Percentiles rank a stretch among this genome's conserved stretches.
phyloP scores from a whole-genome alignment of 2,113 vertebrate genomes.

The Corythornis madagascariensis region DNA sequence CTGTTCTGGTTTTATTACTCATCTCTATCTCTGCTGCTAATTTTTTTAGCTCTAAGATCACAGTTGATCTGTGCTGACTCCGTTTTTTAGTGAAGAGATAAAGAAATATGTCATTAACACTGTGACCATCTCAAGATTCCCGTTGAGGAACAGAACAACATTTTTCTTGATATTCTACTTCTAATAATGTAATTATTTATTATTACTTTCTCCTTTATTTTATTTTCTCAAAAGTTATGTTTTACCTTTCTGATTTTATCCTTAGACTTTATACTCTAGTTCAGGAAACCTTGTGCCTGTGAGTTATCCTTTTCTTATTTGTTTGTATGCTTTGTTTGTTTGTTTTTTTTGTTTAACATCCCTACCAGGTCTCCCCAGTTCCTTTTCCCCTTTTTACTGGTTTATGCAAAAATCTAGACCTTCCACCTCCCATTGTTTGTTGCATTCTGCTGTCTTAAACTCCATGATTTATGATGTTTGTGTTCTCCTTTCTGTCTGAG shows the following conservation, averaged over 20 bases:
- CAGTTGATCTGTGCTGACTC: background rate
- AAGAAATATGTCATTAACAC: background rate
- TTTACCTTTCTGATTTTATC: background rate
- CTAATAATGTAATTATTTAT: background rate
- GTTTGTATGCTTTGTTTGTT: background rate
- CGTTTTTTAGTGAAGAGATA: background rate
- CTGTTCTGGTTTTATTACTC: background rate
- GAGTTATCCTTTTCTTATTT: background rate
- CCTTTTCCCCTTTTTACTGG: background rate
- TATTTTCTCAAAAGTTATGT: background rate
- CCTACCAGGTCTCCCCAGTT: background rate
- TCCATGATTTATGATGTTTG: background rate
- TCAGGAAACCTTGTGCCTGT: background rate
- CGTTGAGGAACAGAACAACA: background rate
- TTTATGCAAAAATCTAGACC: background rate
- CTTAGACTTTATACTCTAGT: background rate
- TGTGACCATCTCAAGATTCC: background rate
- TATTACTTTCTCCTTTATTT: background rate
- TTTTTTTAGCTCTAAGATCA: background rate
- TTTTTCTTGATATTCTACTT: background rate
- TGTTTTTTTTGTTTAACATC: background rate
- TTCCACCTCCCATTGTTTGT: background rate
- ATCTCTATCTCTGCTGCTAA: background rate
- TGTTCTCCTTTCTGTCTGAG: background rate
- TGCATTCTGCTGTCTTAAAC: background rate